phyloP scores from a whole-genome alignment of 2,797 vertebrate species.

The Phrynocephalus guinanensis region DNA sequence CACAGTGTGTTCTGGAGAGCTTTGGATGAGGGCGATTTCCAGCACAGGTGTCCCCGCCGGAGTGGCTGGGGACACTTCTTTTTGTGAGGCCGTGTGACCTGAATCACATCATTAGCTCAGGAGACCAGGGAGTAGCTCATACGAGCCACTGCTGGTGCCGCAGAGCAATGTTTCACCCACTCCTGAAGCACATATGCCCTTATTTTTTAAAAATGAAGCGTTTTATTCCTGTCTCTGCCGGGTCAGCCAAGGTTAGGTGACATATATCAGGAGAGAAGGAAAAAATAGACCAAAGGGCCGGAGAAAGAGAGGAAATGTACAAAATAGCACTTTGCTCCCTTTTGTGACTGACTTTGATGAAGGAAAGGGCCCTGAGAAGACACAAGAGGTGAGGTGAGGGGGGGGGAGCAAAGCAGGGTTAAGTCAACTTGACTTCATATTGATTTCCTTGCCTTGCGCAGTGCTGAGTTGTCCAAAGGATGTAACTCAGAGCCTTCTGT shows the following conservation, averaged over 20 bases:
- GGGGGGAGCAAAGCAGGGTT: no score
- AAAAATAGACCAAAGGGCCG: constrained; percentile 20
- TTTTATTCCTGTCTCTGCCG: not conserved
- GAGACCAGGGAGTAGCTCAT: not conserved
- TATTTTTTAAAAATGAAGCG: not conserved
- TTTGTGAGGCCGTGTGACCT: not conserved
- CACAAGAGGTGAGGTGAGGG: not conserved
- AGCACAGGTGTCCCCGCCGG: no score
- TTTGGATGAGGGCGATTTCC: not conserved
- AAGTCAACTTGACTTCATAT: not conserved
- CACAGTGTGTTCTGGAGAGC: not conserved
- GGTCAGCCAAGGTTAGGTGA: not conserved
- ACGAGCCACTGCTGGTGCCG: not conserved
- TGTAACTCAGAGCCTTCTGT: not conserved
- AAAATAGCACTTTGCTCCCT: not conserved
- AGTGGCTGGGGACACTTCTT: no score
- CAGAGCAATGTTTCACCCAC: not conserved
- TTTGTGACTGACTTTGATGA: not conserved
- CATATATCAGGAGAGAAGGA: constrained; percentile 8
- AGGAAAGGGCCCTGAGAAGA: not conserved
- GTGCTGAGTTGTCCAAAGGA: not conserved
- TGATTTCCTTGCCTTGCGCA: not conserved
- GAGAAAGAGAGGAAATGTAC: not conserved
- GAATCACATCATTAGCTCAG: not conserved
- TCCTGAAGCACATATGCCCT: not conserved